Evolutionary conservation across 2,113 vertebrate genomes (phyloP), one percentile per base, ranked within the genome.

Genomic region (Ifrita kowaldi): DNA sequence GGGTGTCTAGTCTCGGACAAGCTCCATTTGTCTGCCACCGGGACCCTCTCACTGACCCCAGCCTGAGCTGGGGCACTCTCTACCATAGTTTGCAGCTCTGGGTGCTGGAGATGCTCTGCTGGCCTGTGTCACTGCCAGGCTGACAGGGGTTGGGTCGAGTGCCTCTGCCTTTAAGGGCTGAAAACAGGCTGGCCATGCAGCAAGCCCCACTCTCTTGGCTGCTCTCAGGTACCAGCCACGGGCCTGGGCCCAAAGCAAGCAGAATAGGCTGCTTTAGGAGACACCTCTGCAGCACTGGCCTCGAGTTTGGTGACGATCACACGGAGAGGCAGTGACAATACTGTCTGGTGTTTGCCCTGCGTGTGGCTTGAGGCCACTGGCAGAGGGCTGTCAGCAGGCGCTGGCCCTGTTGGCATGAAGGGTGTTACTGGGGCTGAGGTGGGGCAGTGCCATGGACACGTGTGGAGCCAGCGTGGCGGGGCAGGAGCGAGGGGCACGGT

Each of bases 291-390:
- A 78, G 64, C 77, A 22, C 44, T 17, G 44, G 21, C 44, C 37
- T 27, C 1, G 3, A 8, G 81, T 50, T 19, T 1, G 3, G 47
- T 17, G 39, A 16, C 1, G n/a, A 13, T 12, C 1, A 1, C 18
- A 11, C 56, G 41, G 47, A 30, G 18, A 27, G 35, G 37, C 18
- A 64, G 39, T 50, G 46, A 56, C 27, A 26, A 9, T 27, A 57
- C 37, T 78, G 0, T 27, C 79, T 22, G 80, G 20, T 11, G n/a
- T 20, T 33, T 65, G 59, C 42, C 62, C 42, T 22, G 23, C 0
- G 0, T 2, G 2, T 24, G 67, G 81, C 62, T 42, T 4, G 7
- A 14, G n/a, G 13, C 41, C 1, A 0, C 44, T 15, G 65, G 16
- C 11, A 8, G 9, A 53, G 60, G 30, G 33, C 52, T 22, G 16